Percentiles rank a stretch among this genome's conserved stretches.
These are phyloP conservation scores for Pterostichus madidus DNA, from an alignment of 2,888 invertebrate species.

Conservation along the genomic window DNA sequence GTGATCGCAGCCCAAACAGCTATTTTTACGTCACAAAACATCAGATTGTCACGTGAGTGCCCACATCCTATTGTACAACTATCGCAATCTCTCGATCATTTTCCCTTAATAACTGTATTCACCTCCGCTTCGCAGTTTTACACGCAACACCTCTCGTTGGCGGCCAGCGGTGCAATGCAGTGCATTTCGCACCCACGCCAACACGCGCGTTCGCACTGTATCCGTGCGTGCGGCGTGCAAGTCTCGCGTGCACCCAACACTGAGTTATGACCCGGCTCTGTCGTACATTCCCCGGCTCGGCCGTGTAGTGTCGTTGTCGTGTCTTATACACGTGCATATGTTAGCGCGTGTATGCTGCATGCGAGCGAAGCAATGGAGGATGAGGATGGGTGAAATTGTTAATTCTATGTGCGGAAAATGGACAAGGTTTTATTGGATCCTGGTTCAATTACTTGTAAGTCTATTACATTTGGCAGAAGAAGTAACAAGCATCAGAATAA, in stretches of 20 bases:
- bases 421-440: too few relatives aligned
- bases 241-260: constrained; percentile 38
- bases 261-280: constrained; percentile 29
- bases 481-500: too few relatives aligned
- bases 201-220: neutral
- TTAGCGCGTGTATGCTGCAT: constrained; percentile 2
- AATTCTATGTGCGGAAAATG: neutral
- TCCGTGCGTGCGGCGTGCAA: constrained; percentile 26
- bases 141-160: neutral
- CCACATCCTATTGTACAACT: too few relatives aligned
- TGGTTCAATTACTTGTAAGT: too few relatives aligned
- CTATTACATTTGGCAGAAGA: too few relatives aligned
- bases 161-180: neutral
- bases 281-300: constrained; percentile 36
- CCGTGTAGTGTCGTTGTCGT: constrained; percentile 33
- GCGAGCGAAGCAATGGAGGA: neutral
- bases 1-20: too few relatives aligned
- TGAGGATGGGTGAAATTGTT: neutral
- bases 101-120: too few relatives aligned
- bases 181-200: neutral
- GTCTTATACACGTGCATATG: constrained; percentile 51
- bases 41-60: too few relatives aligned
- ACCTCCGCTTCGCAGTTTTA: too few relatives aligned
- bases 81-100: too few relatives aligned
- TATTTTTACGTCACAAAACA: too few relatives aligned